Evolutionary conservation across 2,797 vertebrate species (phyloP).

Genomic region (Chloroceryle inda): DNA sequence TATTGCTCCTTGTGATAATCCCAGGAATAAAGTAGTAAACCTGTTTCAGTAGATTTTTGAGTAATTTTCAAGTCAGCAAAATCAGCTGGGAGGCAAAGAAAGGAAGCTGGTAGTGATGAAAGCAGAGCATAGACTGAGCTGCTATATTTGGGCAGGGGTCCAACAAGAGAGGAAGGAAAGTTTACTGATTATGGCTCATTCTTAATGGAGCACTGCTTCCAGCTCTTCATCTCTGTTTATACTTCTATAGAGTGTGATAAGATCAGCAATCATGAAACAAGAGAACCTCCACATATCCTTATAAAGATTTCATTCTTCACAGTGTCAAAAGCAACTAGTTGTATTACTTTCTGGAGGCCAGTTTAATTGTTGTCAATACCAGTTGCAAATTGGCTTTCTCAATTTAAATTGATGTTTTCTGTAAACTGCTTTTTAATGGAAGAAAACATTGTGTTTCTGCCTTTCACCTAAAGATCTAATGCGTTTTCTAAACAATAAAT

Average conservation of each 20-base stretch:
- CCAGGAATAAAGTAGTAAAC: neutral
- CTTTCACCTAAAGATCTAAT: constrained; percentile 45
- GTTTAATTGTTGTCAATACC: constrained; percentile 58
- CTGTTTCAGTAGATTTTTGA: neutral
- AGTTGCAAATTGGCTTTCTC: constrained; percentile 57
- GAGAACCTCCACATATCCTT: neutral
- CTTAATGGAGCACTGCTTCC: neutral
- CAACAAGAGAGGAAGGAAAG: neutral
- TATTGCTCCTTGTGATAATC: neutral
- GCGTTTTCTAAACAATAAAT: constrained; percentile 47
- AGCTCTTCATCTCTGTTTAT: constrained; percentile 21
- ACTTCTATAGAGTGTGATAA: neutral
- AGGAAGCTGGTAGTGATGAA: neutral
- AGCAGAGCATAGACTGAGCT: neutral
- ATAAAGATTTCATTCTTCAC: constrained; percentile 53
- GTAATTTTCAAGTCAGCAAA: neutral
- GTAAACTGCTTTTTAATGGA: constrained; percentile 61
- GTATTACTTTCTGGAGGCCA: constrained; percentile 29
- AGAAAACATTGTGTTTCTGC: constrained; percentile 35
- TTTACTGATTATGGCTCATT: neutral
- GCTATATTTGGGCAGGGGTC: neutral
- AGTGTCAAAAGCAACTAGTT: constrained; percentile 31
- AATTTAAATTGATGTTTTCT: constrained; percentile 69
- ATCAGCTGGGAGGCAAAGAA: neutral
- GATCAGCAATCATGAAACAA: neutral